These are phyloP conservation scores for Drosophila sucinea DNA, from an alignment of 1,140 invertebrate genomes.

Conservation along the genomic window DNA sequence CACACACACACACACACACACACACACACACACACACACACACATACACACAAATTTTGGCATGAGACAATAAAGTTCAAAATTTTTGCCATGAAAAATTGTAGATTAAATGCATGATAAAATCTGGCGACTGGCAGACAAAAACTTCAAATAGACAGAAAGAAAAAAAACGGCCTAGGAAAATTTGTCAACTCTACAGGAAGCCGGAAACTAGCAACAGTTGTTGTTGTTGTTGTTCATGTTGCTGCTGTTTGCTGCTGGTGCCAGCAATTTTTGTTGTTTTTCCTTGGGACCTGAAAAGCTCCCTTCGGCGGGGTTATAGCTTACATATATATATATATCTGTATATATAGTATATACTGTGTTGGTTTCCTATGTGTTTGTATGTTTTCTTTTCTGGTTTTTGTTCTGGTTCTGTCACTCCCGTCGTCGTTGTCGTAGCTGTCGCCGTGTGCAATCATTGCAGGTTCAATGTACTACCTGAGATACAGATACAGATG, in stretches of 20 bases:
- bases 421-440: background rate
- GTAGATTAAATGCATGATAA: slow-evolving; percentile 9
- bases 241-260: slow-evolving; percentile 38
- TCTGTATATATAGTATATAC: slow-evolving; percentile 5
- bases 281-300: background rate
- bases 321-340: background rate
- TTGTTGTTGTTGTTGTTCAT: slow-evolving; percentile 56
- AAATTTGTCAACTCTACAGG: slow-evolving; percentile 75
- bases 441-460: slow-evolving; percentile 44
- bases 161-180: slow-evolving; percentile 3
- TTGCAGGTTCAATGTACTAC: slow-evolving; percentile 79
- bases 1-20: too few relatives aligned
- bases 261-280: slow-evolving; percentile 53
- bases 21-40: too few relatives aligned
- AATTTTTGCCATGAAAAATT: slow-evolving; percentile 11
- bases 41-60: background rate
- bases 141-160: background rate
- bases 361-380: slow-evolving; percentile 11
- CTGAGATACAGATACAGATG: slow-evolving; percentile 49
- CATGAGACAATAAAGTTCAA: slow-evolving; percentile 11
- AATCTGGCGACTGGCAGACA: slow-evolving; percentile 13
- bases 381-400: slow-evolving; percentile 7
- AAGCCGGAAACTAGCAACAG: slow-evolving; percentile 80
- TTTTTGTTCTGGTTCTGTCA: slow-evolving; percentile 8
- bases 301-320: background rate